phyloP scores from a whole-genome alignment of 2,113 vertebrate genomes.

The Telmatochromis sp. region DNA sequence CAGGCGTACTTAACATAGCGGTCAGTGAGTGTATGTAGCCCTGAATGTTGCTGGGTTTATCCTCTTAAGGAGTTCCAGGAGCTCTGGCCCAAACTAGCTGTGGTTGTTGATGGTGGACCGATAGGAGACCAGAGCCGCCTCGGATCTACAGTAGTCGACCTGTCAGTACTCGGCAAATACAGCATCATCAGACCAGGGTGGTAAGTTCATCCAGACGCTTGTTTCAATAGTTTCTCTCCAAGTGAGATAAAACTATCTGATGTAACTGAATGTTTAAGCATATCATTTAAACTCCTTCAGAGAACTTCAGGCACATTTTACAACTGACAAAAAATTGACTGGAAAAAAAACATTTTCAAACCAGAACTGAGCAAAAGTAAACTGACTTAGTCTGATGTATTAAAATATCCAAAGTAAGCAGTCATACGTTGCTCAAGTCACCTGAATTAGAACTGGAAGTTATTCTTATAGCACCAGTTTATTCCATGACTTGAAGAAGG shows the following conservation, averaged over 20 bases:
- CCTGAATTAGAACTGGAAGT: not conserved
- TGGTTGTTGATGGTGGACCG: slow-evolving; percentile 87
- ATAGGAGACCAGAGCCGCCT: slow-evolving; percentile 81
- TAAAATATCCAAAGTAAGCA: not conserved
- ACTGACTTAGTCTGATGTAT: not conserved
- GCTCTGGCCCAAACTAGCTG: slow-evolving; percentile 83
- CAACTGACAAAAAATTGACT: not conserved
- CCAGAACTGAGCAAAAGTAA: not conserved
- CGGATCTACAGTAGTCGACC: slow-evolving; percentile 90
- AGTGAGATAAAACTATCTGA: not conserved
- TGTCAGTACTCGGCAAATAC: slow-evolving; percentile 81
- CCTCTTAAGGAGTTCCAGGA: slow-evolving; percentile 85
- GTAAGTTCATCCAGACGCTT: slow-evolving; percentile 64
- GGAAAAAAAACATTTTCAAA: not conserved
- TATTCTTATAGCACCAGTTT: not conserved
- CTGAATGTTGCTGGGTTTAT: not conserved
- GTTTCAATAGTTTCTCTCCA: not conserved
- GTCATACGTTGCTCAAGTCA: not conserved
- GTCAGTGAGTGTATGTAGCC: not conserved
- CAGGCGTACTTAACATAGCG: not conserved
- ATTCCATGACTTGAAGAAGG: not conserved
- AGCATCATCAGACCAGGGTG: slow-evolving; percentile 86
- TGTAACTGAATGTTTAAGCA: not conserved
- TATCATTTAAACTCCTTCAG: not conserved
- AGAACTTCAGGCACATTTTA: not conserved